These are phyloP conservation scores for Gouania willdenowi DNA, from an alignment of 2,797 vertebrate species.

Conservation along the genomic window DNA sequence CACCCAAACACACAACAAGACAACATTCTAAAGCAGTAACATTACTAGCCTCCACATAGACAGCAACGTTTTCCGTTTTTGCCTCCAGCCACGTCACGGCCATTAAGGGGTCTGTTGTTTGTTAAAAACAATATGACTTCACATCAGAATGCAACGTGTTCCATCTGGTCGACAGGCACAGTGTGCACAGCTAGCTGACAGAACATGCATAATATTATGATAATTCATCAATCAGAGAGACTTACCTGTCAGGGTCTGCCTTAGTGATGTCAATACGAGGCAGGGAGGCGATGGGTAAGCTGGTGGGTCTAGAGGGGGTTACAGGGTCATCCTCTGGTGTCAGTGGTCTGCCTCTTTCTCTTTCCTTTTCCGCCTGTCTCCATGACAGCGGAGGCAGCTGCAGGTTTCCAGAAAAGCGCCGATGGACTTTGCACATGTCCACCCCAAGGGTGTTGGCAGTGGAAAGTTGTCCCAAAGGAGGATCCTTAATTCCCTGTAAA, in stretches of 20 bases:
- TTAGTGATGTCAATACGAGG: conserved; percentile 92
- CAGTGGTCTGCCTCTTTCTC: conserved; percentile 57
- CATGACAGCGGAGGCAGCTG: conserved; percentile 90
- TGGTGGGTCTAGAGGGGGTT: conserved; percentile 79
- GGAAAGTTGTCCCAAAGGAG: conserved; percentile 73
- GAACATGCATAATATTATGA: too few species aligned
- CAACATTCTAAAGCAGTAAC: too few species aligned
- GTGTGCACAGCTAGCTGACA: too few species aligned
- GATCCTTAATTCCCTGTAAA: conserved; percentile 78
- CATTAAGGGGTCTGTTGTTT: too few species aligned
- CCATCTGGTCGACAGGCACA: too few species aligned
- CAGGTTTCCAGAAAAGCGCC: conserved; percentile 88
- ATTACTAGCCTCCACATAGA: too few species aligned
- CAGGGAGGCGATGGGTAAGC: conserved; percentile 77
- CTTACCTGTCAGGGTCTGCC: conserved; percentile 86
- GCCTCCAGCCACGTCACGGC: too few species aligned
- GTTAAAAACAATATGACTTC: too few species aligned
- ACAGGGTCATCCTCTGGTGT: conserved; percentile 81
- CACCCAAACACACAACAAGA: too few species aligned
- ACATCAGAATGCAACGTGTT: too few species aligned
- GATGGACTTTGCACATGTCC: conserved; percentile 84
- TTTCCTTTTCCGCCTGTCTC: conserved; percentile 81
- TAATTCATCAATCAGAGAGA: not conserved
- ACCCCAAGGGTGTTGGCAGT: conserved; percentile 80
- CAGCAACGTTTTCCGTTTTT: too few species aligned